Evolutionary conservation across 1,140 invertebrate genomes (phyloP).

Genomic region (Temnothorax longispinosus): DNA sequence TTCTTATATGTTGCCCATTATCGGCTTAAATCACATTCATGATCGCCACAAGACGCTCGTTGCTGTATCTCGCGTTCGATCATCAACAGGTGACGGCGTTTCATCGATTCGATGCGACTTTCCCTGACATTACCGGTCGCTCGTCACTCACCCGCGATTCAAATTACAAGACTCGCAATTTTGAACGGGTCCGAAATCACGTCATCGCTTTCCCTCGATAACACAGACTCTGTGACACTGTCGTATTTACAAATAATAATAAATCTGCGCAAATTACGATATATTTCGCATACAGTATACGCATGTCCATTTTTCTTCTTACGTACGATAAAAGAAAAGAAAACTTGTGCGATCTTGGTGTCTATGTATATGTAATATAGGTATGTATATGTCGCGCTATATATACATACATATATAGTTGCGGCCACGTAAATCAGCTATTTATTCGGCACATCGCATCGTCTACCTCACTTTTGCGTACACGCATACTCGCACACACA

Average conservation of each 20-base stretch:
- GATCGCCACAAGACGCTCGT: not conserved
- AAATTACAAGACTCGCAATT: slow-evolving; percentile 13
- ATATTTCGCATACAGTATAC: slow-evolving; percentile 40
- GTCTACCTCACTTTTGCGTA: not conserved
- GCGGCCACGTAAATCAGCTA: slow-evolving; percentile 55
- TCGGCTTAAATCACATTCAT: not conserved
- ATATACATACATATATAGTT: slow-evolving; percentile 35
- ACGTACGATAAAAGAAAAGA: slow-evolving; percentile 62
- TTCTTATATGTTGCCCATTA: not conserved
- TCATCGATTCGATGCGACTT: not conserved
- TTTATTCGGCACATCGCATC: slow-evolving; percentile 40
- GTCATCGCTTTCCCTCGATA: slow-evolving; percentile 39
- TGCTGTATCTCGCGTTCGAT: not conserved
- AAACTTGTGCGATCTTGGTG: slow-evolving; percentile 72
- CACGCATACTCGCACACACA: not conserved
- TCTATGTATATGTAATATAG: slow-evolving; percentile 40
- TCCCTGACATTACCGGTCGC: not conserved
- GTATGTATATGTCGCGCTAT: not conserved
- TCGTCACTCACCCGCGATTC: not conserved
- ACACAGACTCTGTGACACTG: slow-evolving; percentile 3
- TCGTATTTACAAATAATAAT: slow-evolving; percentile 67
- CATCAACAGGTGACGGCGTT: not conserved
- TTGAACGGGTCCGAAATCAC: slow-evolving; percentile 5
- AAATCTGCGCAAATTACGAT: slow-evolving; percentile 35
- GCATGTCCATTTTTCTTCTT: slow-evolving; percentile 48